Evolutionary conservation across 2,888 invertebrate species (phyloP).

Genomic region (Hemithea aestivaria): DNA sequence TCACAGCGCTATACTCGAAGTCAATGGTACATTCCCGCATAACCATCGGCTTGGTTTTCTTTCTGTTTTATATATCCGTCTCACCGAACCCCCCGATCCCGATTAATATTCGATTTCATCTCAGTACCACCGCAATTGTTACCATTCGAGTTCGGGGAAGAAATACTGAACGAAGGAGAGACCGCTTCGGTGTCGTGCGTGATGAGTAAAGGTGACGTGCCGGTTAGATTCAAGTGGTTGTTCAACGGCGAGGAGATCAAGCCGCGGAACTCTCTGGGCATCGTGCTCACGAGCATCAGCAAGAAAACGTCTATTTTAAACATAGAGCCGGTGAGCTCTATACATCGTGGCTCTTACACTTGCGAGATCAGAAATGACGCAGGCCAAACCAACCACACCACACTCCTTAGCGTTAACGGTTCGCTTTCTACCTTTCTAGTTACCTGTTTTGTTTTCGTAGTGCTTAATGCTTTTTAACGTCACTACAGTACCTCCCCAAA

Average conservation of each 20-base stretch:
- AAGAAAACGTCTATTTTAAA: slow-evolving; percentile 82
- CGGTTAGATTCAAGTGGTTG: slow-evolving; percentile 87
- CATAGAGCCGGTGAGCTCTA: slow-evolving; percentile 81
- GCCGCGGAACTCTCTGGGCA: slow-evolving; percentile 75
- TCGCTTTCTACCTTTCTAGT: slow-evolving; percentile 43
- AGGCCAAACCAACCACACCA: slow-evolving; percentile 79
- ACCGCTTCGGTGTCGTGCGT: slow-evolving; percentile 86
- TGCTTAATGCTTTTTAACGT: slow-evolving; percentile 44
- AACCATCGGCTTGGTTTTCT: slow-evolving; percentile 44
- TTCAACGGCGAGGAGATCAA: slow-evolving; percentile 74
- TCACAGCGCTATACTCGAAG: slow-evolving; percentile 83
- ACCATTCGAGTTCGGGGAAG: slow-evolving; percentile 87
- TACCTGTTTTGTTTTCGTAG: slow-evolving; percentile 30
- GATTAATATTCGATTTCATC: slow-evolving; percentile 14
- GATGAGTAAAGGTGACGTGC: slow-evolving; percentile 89
- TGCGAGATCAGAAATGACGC: slow-evolving; percentile 82
- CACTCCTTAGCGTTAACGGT: slow-evolving; percentile 82
- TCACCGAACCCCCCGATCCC: slow-evolving; percentile 22
- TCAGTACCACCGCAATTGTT: slow-evolving; percentile 86
- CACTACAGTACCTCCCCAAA: slow-evolving; percentile 82
- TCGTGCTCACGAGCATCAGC: slow-evolving; percentile 80
- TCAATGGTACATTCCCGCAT: slow-evolving; percentile 81
- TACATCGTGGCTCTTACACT: slow-evolving; percentile 82
- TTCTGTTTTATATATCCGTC: slow-evolving; percentile 23
- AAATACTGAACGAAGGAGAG: slow-evolving; percentile 85